Evolutionary conservation across 2,797 vertebrate genomes (phyloP).

Genomic region (Phalloptychus januarius): DNA sequence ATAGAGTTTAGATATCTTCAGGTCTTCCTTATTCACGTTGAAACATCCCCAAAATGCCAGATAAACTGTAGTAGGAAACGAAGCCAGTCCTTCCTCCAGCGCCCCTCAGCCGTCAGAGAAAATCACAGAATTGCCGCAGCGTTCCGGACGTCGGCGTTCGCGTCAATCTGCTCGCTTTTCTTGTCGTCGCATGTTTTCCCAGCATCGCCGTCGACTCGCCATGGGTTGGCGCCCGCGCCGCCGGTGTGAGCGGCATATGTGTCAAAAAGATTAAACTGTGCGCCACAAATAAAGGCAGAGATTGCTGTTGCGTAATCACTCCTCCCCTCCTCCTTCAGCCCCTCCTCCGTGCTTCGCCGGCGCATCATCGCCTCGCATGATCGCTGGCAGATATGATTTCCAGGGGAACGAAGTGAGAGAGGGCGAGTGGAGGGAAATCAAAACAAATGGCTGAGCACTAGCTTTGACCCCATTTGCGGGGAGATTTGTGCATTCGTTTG

Average conservation of each 20-base stretch:
- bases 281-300: constrained; percentile 9
- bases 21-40: no score
- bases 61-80: no score
- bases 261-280: constrained; percentile 36
- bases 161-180: constrained; percentile 1
- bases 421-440: constrained; percentile 42
- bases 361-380: constrained; percentile 59
- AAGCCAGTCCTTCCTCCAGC: no score
- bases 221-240: constrained; percentile 6
- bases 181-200: constrained; percentile 15
- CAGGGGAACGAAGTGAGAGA: constrained; percentile 30
- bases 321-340: neutral
- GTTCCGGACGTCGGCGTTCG: constrained; percentile 42
- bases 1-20: neutral
- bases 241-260: constrained; percentile 13
- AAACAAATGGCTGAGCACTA: constrained; percentile 77
- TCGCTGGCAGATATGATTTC: constrained; percentile 68
- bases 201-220: constrained; percentile 3
- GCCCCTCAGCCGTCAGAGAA: neutral
- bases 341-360: constrained; percentile 1
- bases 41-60: no score
- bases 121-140: constrained; percentile 22
- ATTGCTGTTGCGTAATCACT: constrained; percentile 39
- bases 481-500: constrained; percentile 76
- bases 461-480: constrained; percentile 74